A percentile compares a stretch with the other conserved stretches of the same genome.
Evolutionary conservation across 2,797 vertebrate species (phyloP).

Genomic region (Pyrocephalus nanus): DNA sequence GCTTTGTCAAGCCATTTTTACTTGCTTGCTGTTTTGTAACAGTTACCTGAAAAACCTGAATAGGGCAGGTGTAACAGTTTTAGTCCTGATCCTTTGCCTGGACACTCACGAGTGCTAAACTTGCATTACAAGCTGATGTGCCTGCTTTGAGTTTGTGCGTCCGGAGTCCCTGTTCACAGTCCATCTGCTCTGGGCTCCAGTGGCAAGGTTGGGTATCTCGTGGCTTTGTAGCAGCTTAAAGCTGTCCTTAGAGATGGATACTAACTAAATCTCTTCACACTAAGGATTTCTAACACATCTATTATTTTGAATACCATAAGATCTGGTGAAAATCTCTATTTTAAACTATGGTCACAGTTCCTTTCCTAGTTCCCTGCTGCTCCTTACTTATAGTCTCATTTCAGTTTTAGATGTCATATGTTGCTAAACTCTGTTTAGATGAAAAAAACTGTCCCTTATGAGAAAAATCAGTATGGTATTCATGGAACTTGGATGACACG

Average conservation of each 20-base stretch:
- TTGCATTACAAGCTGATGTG: not conserved
- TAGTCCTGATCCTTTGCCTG: not conserved
- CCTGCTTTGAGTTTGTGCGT: not conserved
- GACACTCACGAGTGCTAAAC: not conserved
- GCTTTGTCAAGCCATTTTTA: not conserved
- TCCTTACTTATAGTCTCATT: not conserved
- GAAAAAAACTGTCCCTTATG: not conserved
- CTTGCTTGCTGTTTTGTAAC: not conserved
- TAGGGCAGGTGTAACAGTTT: not conserved
- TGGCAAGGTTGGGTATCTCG: not conserved
- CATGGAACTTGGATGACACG: not conserved
- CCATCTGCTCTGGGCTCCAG: not conserved
- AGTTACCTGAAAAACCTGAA: not conserved
- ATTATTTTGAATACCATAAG: not conserved
- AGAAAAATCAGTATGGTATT: not conserved
- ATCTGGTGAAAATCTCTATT: not conserved
- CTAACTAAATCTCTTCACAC: not conserved
- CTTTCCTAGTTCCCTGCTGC: not conserved
- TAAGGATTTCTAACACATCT: not conserved
- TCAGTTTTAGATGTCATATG: not conserved
- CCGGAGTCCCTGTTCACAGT: rapidly evolving
- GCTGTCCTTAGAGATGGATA: not conserved
- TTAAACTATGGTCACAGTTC: not conserved
- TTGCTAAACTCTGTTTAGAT: not conserved
- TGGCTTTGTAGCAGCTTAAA: not conserved